These are phyloP conservation scores for Trissolcus brochymenae DNA, from an alignment of 2,888 invertebrate species.

Conservation along the genomic window DNA sequence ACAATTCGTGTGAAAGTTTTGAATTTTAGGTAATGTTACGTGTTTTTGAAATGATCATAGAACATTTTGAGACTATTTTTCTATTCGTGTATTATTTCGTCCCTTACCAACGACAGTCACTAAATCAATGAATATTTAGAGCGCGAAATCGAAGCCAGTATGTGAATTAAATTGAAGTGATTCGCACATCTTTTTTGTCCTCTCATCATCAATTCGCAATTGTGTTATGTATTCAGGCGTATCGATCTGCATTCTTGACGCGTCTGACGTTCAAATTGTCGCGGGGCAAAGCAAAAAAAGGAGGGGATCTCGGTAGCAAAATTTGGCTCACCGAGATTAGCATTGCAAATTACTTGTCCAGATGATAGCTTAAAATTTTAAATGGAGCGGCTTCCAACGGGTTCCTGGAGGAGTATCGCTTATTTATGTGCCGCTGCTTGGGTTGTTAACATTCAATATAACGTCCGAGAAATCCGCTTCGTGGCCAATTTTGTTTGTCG, in stretches of 20 bases:
- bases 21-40: too few relatives aligned
- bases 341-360: slow-evolving; percentile 41
- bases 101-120: background rate
- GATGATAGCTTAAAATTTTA: slow-evolving; percentile 32
- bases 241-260: slow-evolving; percentile 51
- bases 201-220: slow-evolving; percentile 42
- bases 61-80: too few relatives aligned
- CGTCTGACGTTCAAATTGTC: slow-evolving; percentile 32
- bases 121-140: slow-evolving; percentile 41
- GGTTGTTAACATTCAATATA: slow-evolving; percentile 5
- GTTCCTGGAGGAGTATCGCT: too few relatives aligned
- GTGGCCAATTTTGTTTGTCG: slow-evolving; percentile 2
- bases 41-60: too few relatives aligned
- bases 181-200: slow-evolving; percentile 47
- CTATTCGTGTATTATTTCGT: slow-evolving; percentile 2
- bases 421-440: background rate
- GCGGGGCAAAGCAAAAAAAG: too few relatives aligned
- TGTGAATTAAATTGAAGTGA: slow-evolving; percentile 50
- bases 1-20: too few relatives aligned
- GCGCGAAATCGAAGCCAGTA: slow-evolving; percentile 42
- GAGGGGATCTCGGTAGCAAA: too few relatives aligned
- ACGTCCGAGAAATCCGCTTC: background rate
- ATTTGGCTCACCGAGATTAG: slow-evolving; percentile 20
- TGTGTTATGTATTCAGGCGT: slow-evolving; percentile 34
- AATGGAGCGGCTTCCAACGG: slow-evolving; percentile 22